These are phyloP conservation scores for Mythimna albipuncta DNA, from an alignment of 2,888 invertebrate genomes.

Conservation along the genomic window DNA sequence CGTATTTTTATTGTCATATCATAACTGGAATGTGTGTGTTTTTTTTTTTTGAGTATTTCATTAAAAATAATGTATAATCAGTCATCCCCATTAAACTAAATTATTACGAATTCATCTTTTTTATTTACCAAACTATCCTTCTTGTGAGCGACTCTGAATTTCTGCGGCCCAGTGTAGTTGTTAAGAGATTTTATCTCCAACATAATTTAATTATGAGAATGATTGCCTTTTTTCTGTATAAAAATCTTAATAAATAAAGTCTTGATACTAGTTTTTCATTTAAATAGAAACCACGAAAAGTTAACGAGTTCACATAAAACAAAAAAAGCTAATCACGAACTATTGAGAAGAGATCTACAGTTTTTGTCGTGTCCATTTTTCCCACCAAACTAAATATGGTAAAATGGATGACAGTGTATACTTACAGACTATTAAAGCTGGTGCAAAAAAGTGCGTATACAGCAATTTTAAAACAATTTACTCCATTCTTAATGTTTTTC, in stretches of 20 bases:
- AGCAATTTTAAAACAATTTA: slow-evolving; percentile 60
- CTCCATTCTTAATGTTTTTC: slow-evolving; percentile 30
- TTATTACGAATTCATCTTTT: no score
- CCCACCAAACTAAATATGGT: slow-evolving; percentile 37
- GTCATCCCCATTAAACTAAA: no score
- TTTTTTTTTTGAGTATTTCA: no score
- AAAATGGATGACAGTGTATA: slow-evolving; percentile 36
- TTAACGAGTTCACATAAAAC: slow-evolving; percentile 24
- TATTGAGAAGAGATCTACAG: slow-evolving; percentile 44
- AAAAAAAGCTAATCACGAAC: slow-evolving; percentile 37
- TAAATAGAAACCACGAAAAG: slow-evolving; percentile 28
- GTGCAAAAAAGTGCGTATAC: slow-evolving; percentile 44
- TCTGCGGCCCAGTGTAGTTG: no score
- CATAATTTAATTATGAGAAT: neutral
- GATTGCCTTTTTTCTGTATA: neutral
- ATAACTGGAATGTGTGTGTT: no score
- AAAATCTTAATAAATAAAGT: neutral
- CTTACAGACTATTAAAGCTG: slow-evolving; percentile 34
- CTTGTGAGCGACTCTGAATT: no score
- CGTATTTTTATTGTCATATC: no score
- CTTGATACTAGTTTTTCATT: slow-evolving; percentile 2
- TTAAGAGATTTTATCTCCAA: neutral
- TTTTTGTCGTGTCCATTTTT: slow-evolving; percentile 52
- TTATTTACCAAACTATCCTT: no score
- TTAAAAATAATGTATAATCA: no score